These are phyloP conservation scores for Enoplolaimus lenunculus DNA, from an alignment of 2,888 invertebrate genomes.

Conservation along the genomic window DNA sequence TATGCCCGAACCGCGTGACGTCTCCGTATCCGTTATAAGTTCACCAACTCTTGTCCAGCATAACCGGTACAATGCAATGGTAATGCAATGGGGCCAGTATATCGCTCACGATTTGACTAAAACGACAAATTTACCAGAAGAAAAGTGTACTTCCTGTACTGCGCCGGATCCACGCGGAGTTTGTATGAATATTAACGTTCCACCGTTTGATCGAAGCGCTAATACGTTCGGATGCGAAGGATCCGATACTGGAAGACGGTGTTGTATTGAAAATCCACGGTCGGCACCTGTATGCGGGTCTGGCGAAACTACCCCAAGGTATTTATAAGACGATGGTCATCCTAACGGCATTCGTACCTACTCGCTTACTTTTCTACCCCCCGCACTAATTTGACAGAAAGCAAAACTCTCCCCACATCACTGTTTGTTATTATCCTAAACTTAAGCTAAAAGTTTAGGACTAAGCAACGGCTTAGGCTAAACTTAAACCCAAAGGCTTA, in stretches of 20 bases:
- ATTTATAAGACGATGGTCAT: too few relatives aligned
- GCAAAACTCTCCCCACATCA: too few relatives aligned
- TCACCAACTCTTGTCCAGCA: slow-evolving; percentile 17
- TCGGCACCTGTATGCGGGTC: slow-evolving; percentile 5
- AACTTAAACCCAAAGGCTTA: too few relatives aligned
- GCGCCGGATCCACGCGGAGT: slow-evolving; percentile 13
- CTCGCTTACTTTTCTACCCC: too few relatives aligned
- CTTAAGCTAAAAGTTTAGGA: too few relatives aligned
- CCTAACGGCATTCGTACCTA: too few relatives aligned
- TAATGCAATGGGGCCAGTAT: slow-evolving; percentile 26
- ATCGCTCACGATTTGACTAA: slow-evolving; percentile 23
- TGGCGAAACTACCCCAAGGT: not conserved
- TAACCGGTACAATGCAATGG: slow-evolving; percentile 23
- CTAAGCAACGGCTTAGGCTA: too few relatives aligned
- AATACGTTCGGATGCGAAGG: not conserved
- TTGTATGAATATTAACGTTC: not conserved
- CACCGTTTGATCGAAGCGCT: not conserved
- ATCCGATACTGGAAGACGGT: not conserved
- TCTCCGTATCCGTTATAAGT: not conserved
- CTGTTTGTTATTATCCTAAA: too few relatives aligned
- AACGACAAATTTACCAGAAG: slow-evolving; percentile 31
- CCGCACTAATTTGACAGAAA: too few relatives aligned
- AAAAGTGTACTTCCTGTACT: slow-evolving; percentile 36
- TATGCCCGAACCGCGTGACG: not conserved
- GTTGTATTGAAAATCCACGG: slow-evolving; percentile 3